Base-by-base conservation (phyloP, 2,888 invertebrate species). In the Helleia helle region DNA sequence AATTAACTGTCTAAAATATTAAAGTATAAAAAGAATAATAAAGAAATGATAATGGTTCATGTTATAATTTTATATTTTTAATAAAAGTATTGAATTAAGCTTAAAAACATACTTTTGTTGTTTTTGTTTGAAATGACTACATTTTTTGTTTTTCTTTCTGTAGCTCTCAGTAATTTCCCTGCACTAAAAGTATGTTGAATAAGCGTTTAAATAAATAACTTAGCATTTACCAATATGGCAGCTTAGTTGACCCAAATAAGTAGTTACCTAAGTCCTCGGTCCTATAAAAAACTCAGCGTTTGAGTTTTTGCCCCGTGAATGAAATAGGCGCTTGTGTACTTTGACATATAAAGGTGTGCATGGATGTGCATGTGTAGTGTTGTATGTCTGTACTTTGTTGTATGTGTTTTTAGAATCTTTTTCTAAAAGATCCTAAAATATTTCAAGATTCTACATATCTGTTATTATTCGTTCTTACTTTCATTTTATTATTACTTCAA, bases 201-300 rank as follows among this genome's bases (percentile, higher is more conserved):
- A 61, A 70, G 71, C 64, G 51, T 47, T 61, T 59, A 60, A 67
- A 73, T 71, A 61, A 59, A 60, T 65, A 68, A 64, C 61, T 69
- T 81, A 80, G 79, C 84, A 84, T 84, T 84, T 84, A 84, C 84
- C 84, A 84, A 84, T 75, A 79, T 72, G 83, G 81, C 83, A 81
- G 83, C 80, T 76, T 81, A 71, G 68, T 61, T 59, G 45, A 52
- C 52, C 59, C 55, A 50, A 54, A 60, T 43, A 41, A 46, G 66
- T 76, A 77, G 75, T 56, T 49, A 47, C 54, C 67, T 67, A 46
- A 55, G 49, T 55, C 62, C 63, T 52, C 39, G 39, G 39, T 39
- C 65, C 62, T 58, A 42, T 45, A 43, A 47, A 53, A 54, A 52
- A 49, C 55, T 54, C 52, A 53, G 54, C 57, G 55, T 57, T 59